phyloP scores from a whole-genome alignment of 2,888 invertebrate genomes.

The Resseliella maxima region DNA sequence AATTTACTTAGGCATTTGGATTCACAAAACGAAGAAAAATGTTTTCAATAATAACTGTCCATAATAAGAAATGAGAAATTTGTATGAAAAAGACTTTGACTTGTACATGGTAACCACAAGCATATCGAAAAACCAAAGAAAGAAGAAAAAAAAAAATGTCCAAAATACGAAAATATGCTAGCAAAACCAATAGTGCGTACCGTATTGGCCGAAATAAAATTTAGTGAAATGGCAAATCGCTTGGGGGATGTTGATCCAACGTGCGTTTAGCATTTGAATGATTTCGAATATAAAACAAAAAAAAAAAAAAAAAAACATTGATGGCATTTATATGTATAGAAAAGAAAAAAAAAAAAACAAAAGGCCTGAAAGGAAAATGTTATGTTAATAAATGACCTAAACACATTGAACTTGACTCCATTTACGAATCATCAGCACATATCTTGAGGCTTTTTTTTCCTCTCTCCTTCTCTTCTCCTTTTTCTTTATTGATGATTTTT shows the following conservation, averaged over 20 bases:
- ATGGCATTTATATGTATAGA: neutral
- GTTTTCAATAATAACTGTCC: neutral
- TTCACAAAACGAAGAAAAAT: neutral
- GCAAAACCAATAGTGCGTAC: neutral
- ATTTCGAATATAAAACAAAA: neutral
- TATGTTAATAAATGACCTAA: constrained; percentile 53
- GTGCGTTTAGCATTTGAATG: neutral
- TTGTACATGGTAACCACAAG: neutral
- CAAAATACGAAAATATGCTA: neutral
- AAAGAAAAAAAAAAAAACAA: neutral
- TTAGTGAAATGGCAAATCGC: neutral
- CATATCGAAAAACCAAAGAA: neutral
- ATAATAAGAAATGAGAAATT: neutral
- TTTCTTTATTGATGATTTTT: constrained; percentile 25
- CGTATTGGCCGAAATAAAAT: neutral
- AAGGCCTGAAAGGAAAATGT: neutral
- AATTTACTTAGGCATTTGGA: neutral
- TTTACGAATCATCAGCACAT: constrained; percentile 54
- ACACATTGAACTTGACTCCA: constrained; percentile 54
- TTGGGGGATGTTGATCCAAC: neutral
- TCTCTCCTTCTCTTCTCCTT: no score
- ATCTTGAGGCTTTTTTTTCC: constrained; percentile 20
- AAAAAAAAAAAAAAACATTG: no score
- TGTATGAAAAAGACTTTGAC: neutral
- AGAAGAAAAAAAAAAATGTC: neutral